phyloP scores from a whole-genome alignment of 2,888 invertebrate species.

The Synanthedon vespiformis region DNA sequence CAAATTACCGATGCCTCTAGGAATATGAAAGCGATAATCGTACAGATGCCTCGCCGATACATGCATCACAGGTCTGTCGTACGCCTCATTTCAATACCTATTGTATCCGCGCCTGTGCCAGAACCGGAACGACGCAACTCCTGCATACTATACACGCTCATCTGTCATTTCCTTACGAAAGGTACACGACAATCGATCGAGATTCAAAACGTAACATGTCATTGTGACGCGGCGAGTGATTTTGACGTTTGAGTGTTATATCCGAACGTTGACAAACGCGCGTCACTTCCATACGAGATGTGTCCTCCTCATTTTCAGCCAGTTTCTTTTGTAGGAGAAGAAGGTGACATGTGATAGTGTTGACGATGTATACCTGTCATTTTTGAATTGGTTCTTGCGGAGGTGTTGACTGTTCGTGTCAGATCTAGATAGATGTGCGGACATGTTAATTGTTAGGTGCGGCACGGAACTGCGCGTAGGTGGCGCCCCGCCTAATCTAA shows the following conservation, averaged over 20 bases:
- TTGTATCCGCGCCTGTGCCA: constrained; percentile 32
- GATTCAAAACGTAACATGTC: constrained; percentile 50
- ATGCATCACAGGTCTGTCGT: constrained; percentile 32
- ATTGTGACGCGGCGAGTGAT: constrained; percentile 43
- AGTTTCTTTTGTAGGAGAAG: constrained; percentile 23
- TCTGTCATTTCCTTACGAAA: constrained; percentile 49
- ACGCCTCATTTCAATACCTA: constrained; percentile 59
- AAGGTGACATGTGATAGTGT: constrained; percentile 43
- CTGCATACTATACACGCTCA: constrained; percentile 34
- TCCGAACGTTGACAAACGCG: constrained; percentile 44
- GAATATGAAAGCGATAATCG: constrained; percentile 53
- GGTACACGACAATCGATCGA: constrained; percentile 52
- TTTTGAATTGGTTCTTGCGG: constrained; percentile 50
- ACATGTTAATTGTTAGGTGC: constrained; percentile 59
- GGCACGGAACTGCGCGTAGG: constrained; percentile 1
- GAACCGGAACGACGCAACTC: constrained; percentile 39
- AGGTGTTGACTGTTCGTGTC: constrained; percentile 51
- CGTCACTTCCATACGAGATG: constrained; percentile 10
- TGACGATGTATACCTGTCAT: constrained; percentile 54
- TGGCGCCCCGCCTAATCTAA: neutral
- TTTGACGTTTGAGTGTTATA: constrained; percentile 36
- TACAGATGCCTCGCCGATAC: constrained; percentile 53
- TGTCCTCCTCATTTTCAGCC: constrained; percentile 31
- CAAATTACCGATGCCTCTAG: constrained; percentile 46
- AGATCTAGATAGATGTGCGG: constrained; percentile 50